phyloP scores from a whole-genome alignment of 2,888 invertebrate species.

The Encarsia formosa region DNA sequence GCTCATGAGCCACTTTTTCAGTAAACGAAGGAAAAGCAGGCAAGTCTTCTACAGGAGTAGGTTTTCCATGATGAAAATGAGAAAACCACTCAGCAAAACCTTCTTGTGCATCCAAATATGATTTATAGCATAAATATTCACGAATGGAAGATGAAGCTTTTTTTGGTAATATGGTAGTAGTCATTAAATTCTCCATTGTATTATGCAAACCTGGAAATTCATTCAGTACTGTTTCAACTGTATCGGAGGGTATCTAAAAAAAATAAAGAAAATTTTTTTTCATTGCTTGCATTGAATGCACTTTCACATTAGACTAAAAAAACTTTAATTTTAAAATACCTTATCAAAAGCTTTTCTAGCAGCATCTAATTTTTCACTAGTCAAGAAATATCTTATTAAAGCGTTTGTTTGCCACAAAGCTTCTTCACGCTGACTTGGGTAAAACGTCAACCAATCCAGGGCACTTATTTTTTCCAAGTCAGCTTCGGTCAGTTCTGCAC shows the following conservation, averaged over 20 bases:
- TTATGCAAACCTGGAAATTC: slow-evolving; percentile 51
- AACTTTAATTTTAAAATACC: slow-evolving; percentile 37
- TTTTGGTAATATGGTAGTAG: slow-evolving; percentile 51
- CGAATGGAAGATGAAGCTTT: slow-evolving; percentile 56
- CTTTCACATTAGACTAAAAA: background rate
- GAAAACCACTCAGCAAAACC: slow-evolving; percentile 87
- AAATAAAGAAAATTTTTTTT: background rate
- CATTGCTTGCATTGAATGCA: slow-evolving; percentile 1
- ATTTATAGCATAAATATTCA: slow-evolving; percentile 83
- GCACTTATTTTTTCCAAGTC: slow-evolving; percentile 73
- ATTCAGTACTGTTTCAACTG: slow-evolving; percentile 58
- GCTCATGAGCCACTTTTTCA: slow-evolving; percentile 85
- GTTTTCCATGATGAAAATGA: slow-evolving; percentile 75
- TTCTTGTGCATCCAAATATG: slow-evolving; percentile 83
- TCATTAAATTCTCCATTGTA: slow-evolving; percentile 46
- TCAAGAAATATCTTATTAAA: slow-evolving; percentile 79
- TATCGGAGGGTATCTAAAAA: slow-evolving; percentile 60
- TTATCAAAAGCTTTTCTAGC: slow-evolving; percentile 73
- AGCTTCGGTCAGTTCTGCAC: slow-evolving; percentile 61
- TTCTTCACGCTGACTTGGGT: slow-evolving; percentile 73
- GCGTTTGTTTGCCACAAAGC: slow-evolving; percentile 85
- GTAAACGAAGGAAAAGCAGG: slow-evolving; percentile 68
- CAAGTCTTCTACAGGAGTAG: slow-evolving; percentile 63
- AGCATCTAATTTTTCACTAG: slow-evolving; percentile 76
- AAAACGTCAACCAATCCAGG: slow-evolving; percentile 83